Base-by-base conservation (phyloP, 2,797 vertebrate genomes). In the Orientallactaga sibirica region DNA sequence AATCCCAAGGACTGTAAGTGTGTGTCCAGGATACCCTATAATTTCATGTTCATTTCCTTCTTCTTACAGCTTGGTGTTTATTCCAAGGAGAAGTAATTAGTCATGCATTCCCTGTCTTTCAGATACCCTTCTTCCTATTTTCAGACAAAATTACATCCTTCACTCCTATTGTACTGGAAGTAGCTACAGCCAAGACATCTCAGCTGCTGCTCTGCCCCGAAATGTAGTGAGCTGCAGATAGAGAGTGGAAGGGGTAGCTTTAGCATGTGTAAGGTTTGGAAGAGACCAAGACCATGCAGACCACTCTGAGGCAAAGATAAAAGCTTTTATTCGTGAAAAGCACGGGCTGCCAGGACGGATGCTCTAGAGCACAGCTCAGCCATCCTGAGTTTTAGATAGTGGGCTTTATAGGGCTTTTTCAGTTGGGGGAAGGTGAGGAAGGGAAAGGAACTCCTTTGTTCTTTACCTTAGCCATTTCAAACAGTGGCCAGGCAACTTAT, bases 201-300 rank as follows among this genome's bases (percentile, higher is more conserved):
- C n/a, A 76, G 16, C 11, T 48, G 27, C 55, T 16, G 8, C 9
- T 85, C 61, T 67, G 48, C 15, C n/a, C 62, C 11, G 12, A 19
- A 4, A 5, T 33, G 2, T 22, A 2, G 3, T 3, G 0, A 58
- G 19, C 19, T 7, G 7, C 33, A 66, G 7, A 8, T 15, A 6
- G 20, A 11, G 11, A 64, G 27, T n/a, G 0, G 1, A 18, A 25
- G 12, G 4, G 0, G 4, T 91, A 27, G 16, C 20, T 75, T 77
- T 27, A 27, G 20, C 7, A 3, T 2, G 33, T 37, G 33, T 37
- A 37, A 37, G 33, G 33, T 37, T 37, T 37, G 33, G 33, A 37
- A 37, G 33, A 2, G 33, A 37, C 33, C 33, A 37, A 37, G 33
- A 37, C 33, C 33, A 37, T 37, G 33, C 33, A 37, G 33, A 37